phyloP scores from a whole-genome alignment of 2,113 vertebrate species.

The Rhea americana region DNA sequence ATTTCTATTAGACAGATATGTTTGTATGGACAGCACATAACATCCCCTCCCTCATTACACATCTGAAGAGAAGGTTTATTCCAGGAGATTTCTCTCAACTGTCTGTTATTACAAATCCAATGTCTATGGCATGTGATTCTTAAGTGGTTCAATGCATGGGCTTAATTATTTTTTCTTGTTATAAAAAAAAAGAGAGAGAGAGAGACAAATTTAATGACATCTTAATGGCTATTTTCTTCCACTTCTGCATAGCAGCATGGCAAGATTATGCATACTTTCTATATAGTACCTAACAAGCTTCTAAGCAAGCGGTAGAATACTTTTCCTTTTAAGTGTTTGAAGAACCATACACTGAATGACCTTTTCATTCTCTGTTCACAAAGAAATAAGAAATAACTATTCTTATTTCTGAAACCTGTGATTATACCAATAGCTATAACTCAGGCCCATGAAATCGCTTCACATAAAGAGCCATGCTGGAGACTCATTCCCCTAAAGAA shows the following conservation, averaged over 20 bases:
- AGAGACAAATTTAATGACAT: background rate
- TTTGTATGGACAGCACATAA: background rate
- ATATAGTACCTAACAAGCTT: slow-evolving; percentile 47
- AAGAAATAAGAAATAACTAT: slow-evolving; percentile 68
- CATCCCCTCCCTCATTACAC: background rate
- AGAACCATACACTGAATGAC: slow-evolving; percentile 56
- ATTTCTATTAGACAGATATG: slow-evolving; percentile 25
- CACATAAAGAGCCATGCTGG: slow-evolving; percentile 39
- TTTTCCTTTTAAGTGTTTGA: slow-evolving; percentile 70
- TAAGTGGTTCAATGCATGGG: background rate
- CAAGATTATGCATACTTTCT: slow-evolving; percentile 16
- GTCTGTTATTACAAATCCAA: background rate
- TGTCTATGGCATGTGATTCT: background rate
- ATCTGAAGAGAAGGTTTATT: background rate
- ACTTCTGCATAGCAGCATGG: background rate
- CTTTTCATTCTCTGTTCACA: slow-evolving; percentile 61
- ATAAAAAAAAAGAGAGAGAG: background rate
- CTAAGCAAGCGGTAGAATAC: slow-evolving; percentile 61
- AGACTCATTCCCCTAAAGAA: slow-evolving; percentile 42
- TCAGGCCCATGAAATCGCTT: slow-evolving; percentile 63
- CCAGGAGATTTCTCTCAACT: background rate
- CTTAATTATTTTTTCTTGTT: background rate
- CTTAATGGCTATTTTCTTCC: background rate
- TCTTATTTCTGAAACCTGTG: slow-evolving; percentile 60
- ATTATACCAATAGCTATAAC: slow-evolving; percentile 61